Conservation (phyloP, 2,888 invertebrate genomes). For the Exocentrus adspersus region DNA sequence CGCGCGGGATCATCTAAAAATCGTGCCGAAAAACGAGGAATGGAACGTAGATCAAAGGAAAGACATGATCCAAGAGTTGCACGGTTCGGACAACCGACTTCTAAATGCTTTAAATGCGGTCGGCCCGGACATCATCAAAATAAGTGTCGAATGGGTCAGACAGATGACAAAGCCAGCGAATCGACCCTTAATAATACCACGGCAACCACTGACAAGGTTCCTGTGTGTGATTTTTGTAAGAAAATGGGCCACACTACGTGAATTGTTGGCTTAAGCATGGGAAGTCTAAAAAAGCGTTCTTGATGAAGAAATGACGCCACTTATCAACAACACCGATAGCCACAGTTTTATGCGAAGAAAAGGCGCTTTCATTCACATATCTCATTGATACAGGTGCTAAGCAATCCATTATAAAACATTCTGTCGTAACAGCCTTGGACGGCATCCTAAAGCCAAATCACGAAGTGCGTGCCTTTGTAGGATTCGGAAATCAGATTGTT, state of each 20-base stretch:
- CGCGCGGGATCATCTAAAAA: too few species aligned
- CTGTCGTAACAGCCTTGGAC: conserved; percentile 12
- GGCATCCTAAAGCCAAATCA: neutral
- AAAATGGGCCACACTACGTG: conserved; percentile 35
- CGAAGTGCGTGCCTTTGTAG: conserved; percentile 21
- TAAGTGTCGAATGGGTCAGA: too few species aligned
- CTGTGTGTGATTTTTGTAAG: conserved; percentile 30
- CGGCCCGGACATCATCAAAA: neutral
- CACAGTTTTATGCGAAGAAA: conserved; percentile 31
- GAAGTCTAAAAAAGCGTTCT: conserved; percentile 21
- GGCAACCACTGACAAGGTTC: too few species aligned
- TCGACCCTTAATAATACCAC: too few species aligned
- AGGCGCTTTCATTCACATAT: conserved; percentile 24
- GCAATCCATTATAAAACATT: conserved; percentile 32
- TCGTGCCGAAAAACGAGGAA: too few species aligned
- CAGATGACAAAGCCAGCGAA: too few species aligned
- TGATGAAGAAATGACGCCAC: neutral
- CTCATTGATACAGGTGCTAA: conserved; percentile 44
- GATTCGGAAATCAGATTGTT: conserved; percentile 30
- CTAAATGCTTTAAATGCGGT: neutral
- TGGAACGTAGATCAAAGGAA: neutral
- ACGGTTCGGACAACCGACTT: neutral
- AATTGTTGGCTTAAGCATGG: conserved; percentile 38
- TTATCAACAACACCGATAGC: conserved; percentile 33
- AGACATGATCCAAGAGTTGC: neutral